Conservation (phyloP, 2,888 invertebrate genomes). For the Torymus aiolomorphi region DNA sequence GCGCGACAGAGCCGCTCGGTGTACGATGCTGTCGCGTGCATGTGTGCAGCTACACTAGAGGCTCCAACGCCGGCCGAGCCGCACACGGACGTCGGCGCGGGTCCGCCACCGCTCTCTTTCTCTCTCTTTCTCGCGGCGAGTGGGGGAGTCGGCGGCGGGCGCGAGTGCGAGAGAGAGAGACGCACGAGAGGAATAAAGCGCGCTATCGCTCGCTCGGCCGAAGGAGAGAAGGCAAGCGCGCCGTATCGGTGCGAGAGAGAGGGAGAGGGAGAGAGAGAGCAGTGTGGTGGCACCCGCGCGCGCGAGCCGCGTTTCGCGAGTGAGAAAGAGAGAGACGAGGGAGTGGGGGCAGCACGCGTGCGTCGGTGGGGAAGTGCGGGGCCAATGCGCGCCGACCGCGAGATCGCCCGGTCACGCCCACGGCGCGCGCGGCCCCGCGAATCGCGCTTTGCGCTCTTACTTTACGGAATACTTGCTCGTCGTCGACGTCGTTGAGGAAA, state of each 20-base stretch:
- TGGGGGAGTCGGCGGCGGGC: conserved; percentile 52
- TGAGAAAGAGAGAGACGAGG: conserved; percentile 68
- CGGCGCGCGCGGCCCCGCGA: conserved; percentile 61
- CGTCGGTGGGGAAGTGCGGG: conserved; percentile 52
- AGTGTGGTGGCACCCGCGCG: conserved; percentile 19
- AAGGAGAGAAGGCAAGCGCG: conserved; percentile 52
- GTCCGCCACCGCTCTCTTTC: conserved; percentile 19
- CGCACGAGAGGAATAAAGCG: conserved; percentile 45
- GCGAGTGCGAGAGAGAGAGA: conserved; percentile 58
- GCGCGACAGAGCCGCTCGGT: conserved; percentile 60
- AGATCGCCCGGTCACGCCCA: conserved; percentile 53
- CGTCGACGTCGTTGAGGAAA: neutral
- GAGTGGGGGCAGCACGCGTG: conserved; percentile 69
- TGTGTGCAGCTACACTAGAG: conserved; percentile 74
- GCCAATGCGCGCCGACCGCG: conserved; percentile 51
- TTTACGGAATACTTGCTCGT: conserved; percentile 35
- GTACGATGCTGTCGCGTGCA: conserved; percentile 74
- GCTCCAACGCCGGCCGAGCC: conserved; percentile 65
- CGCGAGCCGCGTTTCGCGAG: conserved; percentile 47
- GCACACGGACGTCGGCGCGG: conserved; percentile 56
- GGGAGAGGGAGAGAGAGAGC: conserved; percentile 45
- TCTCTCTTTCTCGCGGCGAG: conserved; percentile 33
- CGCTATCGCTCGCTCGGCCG: conserved; percentile 17
- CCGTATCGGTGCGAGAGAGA: conserved; percentile 46
- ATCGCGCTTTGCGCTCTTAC: conserved; percentile 58